Evolutionary conservation across 2,888 invertebrate species (phyloP), one percentile per base, ranked within the genome.

Genomic region (Rutpela maculata): DNA sequence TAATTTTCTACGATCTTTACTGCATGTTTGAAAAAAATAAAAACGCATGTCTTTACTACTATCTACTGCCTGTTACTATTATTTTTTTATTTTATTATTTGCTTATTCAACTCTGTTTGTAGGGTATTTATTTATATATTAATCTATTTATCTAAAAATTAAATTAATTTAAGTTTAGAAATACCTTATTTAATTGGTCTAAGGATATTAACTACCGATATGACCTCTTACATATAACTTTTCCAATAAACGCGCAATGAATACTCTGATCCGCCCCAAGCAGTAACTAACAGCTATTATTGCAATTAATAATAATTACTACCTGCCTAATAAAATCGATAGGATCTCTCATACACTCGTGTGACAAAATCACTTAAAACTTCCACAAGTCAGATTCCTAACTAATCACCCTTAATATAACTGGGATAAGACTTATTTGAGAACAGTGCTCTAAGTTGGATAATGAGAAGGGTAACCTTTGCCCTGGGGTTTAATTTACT

Each of bases 381-480:
- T 74, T 78, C 72, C 38, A 12, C 67, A 50, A 55, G 62, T 67
- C 71, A 66, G 50, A 67, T 71, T 60, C 59, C 63, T 60, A 57
- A 71, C 75, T 78, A 78, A 78, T 74, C 78, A 75, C 78, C 71
- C 67, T 63, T 71, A 78, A 67, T 60, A 60, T 60, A 38, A 35
- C 43, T 15, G 35, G 38, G 78, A 78, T 78, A 78, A 78, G 71
- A 73, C 78, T 62, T 65, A 68, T 74, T 71, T 56, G 74, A 70
- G 74, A 55, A 69, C 67, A 70, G 66, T 60, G 75, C 74, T 75
- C 43, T 68, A 71, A 71, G 50, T 57, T 18, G 67, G 75, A 78
- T 78, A 78, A 78, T 78, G 74, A 78, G 75, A 78, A 72, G 78
- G 78, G 78, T 75, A 75, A 75, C 78, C 68, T 70, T 78, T 63